Conservation (phyloP, 2,113 vertebrate species). For the Dasyprocta punctata region DNA sequence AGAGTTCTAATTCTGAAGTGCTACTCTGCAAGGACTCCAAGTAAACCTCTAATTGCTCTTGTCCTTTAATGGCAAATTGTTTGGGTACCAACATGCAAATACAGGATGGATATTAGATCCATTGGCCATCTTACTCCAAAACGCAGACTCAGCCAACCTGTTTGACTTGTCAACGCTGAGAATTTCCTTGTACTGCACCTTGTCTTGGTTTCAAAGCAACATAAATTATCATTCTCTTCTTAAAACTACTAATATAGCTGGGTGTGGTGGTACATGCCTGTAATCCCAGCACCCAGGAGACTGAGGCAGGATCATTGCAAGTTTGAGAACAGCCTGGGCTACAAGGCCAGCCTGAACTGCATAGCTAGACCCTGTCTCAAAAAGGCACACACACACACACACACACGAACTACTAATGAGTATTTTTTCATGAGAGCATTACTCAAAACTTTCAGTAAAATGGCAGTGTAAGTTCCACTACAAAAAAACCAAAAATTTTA, state of each 20-base stretch:
- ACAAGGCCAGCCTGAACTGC: too few relatives aligned
- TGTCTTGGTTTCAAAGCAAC: neutral
- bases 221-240: constrained; percentile 27
- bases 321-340: too few relatives aligned
- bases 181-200: neutral
- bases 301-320: too few relatives aligned
- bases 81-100: neutral
- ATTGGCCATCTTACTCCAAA: neutral
- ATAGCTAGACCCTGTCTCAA: too few relatives aligned
- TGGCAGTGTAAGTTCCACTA: neutral
- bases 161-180: neutral
- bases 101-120: neutral
- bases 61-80: neutral
- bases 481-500: constrained; percentile 49
- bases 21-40: neutral
- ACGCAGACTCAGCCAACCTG: neutral
- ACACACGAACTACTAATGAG: neutral
- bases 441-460: constrained; percentile 43
- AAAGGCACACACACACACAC: too few relatives aligned
- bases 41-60: neutral
- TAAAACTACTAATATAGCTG: constrained; percentile 2
- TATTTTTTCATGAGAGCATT: constrained; percentile 27
- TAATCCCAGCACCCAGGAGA: too few relatives aligned
- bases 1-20: neutral
- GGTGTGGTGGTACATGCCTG: too few relatives aligned